A percentile compares a stretch with the other conserved stretches of the same genome.
Conservation (phyloP, 2,797 vertebrate genomes). For the Tachyglossus aculeatus region DNA sequence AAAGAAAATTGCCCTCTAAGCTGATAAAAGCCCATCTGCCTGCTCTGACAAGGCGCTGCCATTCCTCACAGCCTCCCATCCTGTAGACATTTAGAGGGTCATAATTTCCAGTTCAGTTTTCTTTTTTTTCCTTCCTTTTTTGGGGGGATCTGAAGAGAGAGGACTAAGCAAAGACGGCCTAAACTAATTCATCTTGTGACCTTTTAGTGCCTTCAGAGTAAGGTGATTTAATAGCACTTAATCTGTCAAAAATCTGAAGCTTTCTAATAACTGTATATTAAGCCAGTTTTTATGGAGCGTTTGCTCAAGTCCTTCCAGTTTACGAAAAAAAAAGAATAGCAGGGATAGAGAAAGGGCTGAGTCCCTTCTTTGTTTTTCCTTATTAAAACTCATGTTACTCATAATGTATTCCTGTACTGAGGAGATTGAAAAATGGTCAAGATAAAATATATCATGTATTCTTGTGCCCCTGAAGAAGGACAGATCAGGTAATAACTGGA, state of each 20-base stretch:
- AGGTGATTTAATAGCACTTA: slow-evolving; percentile 84
- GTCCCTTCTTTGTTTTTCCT: neutral
- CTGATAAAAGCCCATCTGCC: slow-evolving; percentile 74
- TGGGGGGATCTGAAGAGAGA: slow-evolving; percentile 54
- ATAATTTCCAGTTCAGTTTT: slow-evolving; percentile 73
- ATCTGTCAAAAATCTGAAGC: slow-evolving; percentile 80
- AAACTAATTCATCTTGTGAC: slow-evolving; percentile 81
- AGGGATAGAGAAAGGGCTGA: neutral
- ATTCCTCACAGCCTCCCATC: slow-evolving; percentile 71
- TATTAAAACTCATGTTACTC: neutral
- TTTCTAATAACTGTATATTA: slow-evolving; percentile 82
- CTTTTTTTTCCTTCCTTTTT: slow-evolving; percentile 45
- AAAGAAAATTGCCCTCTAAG: slow-evolving; percentile 68
- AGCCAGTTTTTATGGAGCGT: slow-evolving; percentile 75
- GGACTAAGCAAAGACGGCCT: slow-evolving; percentile 70
- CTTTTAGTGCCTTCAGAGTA: slow-evolving; percentile 77
- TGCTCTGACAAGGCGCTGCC: slow-evolving; percentile 67
- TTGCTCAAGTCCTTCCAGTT: slow-evolving; percentile 73
- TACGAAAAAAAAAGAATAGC: slow-evolving; percentile 46
- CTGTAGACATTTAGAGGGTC: slow-evolving; percentile 75
- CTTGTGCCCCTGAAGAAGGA: neutral
- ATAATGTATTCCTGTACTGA: neutral
- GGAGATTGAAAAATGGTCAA: neutral
- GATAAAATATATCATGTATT: neutral
- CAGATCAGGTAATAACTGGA: neutral